Evolutionary conservation across 2,888 invertebrate species (phyloP), one percentile per base, ranked within the genome.

Genomic region (Erannis defoliaria): DNA sequence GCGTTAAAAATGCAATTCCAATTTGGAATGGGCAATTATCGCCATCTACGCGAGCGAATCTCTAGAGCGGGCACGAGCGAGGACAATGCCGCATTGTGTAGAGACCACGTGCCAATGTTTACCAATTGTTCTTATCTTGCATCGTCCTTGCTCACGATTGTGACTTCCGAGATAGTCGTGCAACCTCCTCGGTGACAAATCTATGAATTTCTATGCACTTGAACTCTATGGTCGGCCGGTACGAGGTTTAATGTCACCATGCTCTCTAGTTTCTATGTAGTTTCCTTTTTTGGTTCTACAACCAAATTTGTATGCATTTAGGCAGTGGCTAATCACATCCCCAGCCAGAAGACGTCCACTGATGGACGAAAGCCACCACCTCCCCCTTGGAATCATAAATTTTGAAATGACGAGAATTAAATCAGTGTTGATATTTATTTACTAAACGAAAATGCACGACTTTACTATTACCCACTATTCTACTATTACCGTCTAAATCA

Each of bases 71-170:
- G 75, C 67, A 70, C 66, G 68, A 69, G 68, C 73, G 72, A 72
- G 43, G 50, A 71, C 72, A 84, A 84, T 85, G 80, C 81, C 23
- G 67, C 67, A 68, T 71, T 80, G 82, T 72, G 60, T 66, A 9
- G 46, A 14, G 59, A 57, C 75, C 84, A 84, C 84, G 84, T 82
- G 84, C 72, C 78, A 78, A 80, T 85, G 73, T 73, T 73, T 73
- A 72, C 85, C 84, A 81, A 85, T 84, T 83, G 85, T 83, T 62
- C 62, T 56, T 84, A 80, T 81, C 82, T 80, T 77, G 80, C 72
- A 75, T 68, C 71, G 85, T 84, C 85, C 85, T 85, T 84, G 84
- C 63, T 55, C 63, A 60, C 58, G 63, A 68, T 55, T 58, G 70
- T 64, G 66, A 73, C 55, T 55, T 55, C 38, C 62, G 55, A 65